Percentiles rank a stretch among this genome's conserved stretches.
These are phyloP conservation scores for Drosophila auraria DNA, from an alignment of 1,140 invertebrate genomes.

Conservation along the genomic window DNA sequence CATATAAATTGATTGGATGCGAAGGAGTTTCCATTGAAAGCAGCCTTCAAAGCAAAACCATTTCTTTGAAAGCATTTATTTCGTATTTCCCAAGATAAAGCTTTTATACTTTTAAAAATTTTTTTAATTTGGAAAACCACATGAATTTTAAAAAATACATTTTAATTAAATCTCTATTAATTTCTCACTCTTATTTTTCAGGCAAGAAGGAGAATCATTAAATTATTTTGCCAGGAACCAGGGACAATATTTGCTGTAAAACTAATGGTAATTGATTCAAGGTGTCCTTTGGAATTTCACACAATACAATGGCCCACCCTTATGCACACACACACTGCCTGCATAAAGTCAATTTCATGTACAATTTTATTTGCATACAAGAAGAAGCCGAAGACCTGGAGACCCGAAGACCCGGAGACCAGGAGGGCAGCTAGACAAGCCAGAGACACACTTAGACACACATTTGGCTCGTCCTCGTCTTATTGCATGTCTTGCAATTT, in stretches of 20 bases:
- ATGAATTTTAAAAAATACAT: too few relatives aligned
- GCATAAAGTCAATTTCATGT: conserved; percentile 78
- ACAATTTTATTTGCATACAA: conserved; percentile 81
- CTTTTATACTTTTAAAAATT: too few relatives aligned
- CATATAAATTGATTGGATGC: too few relatives aligned
- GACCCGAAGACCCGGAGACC: background rate
- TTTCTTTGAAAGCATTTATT: too few relatives aligned
- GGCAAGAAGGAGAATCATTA: background rate
- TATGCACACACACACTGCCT: conserved; percentile 5
- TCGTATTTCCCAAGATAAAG: too few relatives aligned
- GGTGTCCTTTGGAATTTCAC: conserved; percentile 10
- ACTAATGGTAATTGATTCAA: conserved; percentile 15
- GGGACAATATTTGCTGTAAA: conserved; percentile 2
- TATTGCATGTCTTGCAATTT: conserved; percentile 83
- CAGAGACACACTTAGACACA: conserved; percentile 72
- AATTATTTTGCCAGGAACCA: background rate
- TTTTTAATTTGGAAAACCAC: too few relatives aligned
- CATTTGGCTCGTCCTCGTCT: conserved; percentile 69
- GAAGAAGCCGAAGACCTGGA: conserved; percentile 8
- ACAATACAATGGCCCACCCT: conserved; percentile 17
- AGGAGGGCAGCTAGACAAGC: conserved; percentile 45
- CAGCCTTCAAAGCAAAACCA: background rate
- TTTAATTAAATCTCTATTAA: too few relatives aligned
- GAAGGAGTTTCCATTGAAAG: background rate
- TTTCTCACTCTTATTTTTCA: background rate